A percentile compares a stretch with the other conserved stretches of the same genome.
These are phyloP conservation scores for Periophthalmus modestus DNA, from an alignment of 2,113 vertebrate species.

Conservation along the genomic window DNA sequence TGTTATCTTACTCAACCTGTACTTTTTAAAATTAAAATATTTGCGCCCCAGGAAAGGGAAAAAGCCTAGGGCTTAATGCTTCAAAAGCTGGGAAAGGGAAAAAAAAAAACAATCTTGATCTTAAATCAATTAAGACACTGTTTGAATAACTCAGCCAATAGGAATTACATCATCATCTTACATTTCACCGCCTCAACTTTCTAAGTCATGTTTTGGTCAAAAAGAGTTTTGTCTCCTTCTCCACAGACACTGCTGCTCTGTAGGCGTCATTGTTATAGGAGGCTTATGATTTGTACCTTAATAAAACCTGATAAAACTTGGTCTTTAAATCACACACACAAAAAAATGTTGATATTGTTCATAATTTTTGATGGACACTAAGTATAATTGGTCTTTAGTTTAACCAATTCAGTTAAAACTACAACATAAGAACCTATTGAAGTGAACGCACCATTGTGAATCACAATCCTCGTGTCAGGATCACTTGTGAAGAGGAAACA, in stretches of 20 bases:
- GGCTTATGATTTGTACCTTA: not conserved
- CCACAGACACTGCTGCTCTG: too few species aligned
- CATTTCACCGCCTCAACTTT: too few species aligned
- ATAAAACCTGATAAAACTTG: not conserved
- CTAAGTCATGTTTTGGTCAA: too few species aligned
- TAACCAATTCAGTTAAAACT: not conserved
- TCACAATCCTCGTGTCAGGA: constrained; percentile 18
- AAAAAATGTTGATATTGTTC: not conserved
- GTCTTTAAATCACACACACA: not conserved
- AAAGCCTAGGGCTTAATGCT: not conserved
- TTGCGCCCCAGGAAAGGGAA: not conserved
- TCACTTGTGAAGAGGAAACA: constrained; percentile 7
- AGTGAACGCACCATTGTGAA: constrained; percentile 2
- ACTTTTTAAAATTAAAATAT: not conserved
- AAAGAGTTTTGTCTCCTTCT: too few species aligned
- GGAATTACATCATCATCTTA: too few species aligned
- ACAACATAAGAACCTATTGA: constrained; percentile 2
- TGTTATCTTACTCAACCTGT: not conserved
- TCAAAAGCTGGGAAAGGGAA: not conserved
- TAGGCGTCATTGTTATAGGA: too few species aligned
- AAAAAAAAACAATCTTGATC: not conserved
- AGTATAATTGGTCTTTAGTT: not conserved
- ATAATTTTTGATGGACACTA: not conserved
- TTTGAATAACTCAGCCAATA: too few species aligned
- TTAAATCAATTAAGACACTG: too few species aligned